phyloP scores from a whole-genome alignment of 2,888 invertebrate genomes.

The Polymixis flavicincta region DNA sequence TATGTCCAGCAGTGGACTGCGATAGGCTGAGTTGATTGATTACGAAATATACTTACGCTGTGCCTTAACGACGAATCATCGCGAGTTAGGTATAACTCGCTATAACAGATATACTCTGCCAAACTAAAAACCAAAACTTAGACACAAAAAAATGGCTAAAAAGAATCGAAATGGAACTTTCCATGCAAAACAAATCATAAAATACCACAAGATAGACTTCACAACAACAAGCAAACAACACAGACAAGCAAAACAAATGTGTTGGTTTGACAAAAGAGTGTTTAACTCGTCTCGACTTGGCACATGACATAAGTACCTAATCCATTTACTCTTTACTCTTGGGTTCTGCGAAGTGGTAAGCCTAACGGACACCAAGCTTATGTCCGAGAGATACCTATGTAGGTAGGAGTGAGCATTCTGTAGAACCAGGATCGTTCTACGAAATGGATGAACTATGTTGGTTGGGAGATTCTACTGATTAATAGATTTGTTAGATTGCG shows the following conservation, averaged over 20 bases:
- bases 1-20: too few species aligned
- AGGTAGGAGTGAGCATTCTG: constrained; percentile 2
- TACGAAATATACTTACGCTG: not conserved
- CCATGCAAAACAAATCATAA: not conserved
- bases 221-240: not conserved
- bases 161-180: too few species aligned
- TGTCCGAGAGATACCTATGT: constrained; percentile 7
- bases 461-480: not conserved
- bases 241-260: not conserved
- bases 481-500: too few species aligned
- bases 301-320: not conserved
- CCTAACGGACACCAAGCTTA: constrained; percentile 19
- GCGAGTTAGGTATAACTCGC: too few species aligned
- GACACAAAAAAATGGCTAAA: too few species aligned
- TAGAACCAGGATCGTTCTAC: not conserved
- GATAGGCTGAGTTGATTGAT: too few species aligned
- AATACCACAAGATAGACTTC: not conserved
- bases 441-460: constrained; percentile 20
- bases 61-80: not conserved
- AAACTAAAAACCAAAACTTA: too few species aligned
- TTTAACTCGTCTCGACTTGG: not conserved
- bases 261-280: not conserved
- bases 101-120: too few species aligned
- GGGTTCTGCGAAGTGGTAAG: not conserved
- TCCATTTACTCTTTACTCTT: constrained; percentile 14